phyloP scores from a whole-genome alignment of 2,113 vertebrate species.

The Choloepus hoffmanni region DNA sequence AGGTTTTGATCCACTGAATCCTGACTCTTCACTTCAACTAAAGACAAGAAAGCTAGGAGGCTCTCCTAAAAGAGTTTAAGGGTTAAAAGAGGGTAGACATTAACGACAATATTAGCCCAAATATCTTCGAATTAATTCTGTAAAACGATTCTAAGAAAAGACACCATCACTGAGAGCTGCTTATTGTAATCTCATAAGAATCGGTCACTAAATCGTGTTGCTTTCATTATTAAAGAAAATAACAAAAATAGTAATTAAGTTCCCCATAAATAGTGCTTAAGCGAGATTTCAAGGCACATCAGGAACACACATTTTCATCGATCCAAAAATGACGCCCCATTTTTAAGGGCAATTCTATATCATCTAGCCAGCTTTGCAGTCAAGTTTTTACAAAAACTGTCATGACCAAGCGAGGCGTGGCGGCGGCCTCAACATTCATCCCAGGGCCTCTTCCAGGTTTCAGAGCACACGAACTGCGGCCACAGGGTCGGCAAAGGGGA shows the following conservation, averaged over 20 bases:
- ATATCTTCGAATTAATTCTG: neutral
- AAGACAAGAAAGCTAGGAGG: constrained; percentile 14
- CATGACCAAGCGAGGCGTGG: neutral
- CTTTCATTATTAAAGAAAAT: constrained; percentile 72
- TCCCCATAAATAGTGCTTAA: constrained; percentile 60
- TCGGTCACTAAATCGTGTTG: constrained; percentile 46
- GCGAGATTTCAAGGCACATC: constrained; percentile 29
- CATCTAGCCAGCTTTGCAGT: neutral
- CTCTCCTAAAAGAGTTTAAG: neutral
- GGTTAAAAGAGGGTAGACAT: neutral
- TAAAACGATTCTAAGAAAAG: neutral
- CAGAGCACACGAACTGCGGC: neutral
- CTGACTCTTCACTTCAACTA: neutral
- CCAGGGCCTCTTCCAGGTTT: neutral
- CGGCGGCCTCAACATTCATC: neutral
- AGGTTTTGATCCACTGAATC: neutral
- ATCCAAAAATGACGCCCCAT: neutral
- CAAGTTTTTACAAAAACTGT: constrained; percentile 65
- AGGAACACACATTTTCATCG: constrained; percentile 44
- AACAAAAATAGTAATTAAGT: constrained; percentile 76
- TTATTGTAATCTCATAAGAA: constrained; percentile 27
- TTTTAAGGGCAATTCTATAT: neutral
- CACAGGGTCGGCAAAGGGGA: neutral
- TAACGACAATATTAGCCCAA: neutral
- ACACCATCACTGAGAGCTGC: constrained; percentile 44